A percentile compares a stretch with the other conserved stretches of the same genome.
Conservation (phyloP, 1,140 invertebrate species). For the Cydia amplana region DNA sequence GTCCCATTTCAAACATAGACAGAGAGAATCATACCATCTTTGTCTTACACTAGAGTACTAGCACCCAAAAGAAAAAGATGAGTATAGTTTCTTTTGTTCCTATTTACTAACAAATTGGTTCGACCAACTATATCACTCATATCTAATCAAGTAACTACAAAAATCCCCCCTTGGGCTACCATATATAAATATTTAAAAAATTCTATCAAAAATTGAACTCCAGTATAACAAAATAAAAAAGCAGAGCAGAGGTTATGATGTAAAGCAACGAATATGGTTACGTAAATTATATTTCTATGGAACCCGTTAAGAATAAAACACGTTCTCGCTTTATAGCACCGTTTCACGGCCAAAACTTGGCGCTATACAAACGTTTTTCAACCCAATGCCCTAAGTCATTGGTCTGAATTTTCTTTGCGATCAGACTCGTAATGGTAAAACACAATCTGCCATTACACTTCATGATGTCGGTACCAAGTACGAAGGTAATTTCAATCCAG, state of each 20-base stretch:
- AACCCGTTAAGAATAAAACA: slow-evolving; percentile 6
- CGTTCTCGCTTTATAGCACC: background rate
- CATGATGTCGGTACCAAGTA: slow-evolving; percentile 26
- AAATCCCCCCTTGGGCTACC: too few species aligned
- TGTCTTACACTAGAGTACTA: too few species aligned
- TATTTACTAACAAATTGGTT: too few species aligned
- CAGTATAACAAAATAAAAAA: background rate
- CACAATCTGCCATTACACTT: slow-evolving; percentile 22
- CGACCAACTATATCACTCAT: too few species aligned
- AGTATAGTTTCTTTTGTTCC: too few species aligned
- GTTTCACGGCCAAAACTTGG: background rate
- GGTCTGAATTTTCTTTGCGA: background rate
- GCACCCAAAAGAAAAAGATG: too few species aligned
- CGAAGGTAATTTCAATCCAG: slow-evolving; percentile 16
- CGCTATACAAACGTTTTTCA: background rate
- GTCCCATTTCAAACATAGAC: too few species aligned
- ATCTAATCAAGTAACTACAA: too few species aligned
- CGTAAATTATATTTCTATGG: background rate
- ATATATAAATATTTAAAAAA: too few species aligned
- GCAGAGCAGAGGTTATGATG: background rate
- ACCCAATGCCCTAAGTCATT: background rate
- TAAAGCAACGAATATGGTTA: background rate
- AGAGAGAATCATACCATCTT: too few species aligned
- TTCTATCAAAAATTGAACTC: background rate
- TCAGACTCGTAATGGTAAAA: background rate